Base-by-base conservation (phyloP, 1,140 invertebrate species). In the Eulimnadia texana region DNA sequence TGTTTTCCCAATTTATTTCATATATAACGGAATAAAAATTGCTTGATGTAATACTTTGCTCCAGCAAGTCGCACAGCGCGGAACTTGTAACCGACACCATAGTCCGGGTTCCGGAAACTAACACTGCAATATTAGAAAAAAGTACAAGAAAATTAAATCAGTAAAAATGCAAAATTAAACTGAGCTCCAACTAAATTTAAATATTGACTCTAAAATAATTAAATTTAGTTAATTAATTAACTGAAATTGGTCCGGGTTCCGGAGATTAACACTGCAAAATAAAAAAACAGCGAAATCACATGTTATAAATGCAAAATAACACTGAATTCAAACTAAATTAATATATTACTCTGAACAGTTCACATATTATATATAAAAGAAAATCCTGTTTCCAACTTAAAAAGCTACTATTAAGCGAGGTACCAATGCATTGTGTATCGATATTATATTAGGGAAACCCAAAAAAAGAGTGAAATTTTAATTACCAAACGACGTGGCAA, bases 21-120 rank as follows among this genome's bases (percentile, higher is more conserved):
- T 53, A 19, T 28, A 52, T 53, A 3, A 55, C 28, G 50, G 28
- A 9, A 33, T 49, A 50, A 16, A 42, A 42, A 42, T 50, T 50
- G n/a, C 20, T 11, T 19, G 55, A 62, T 25, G 23, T 60, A 60
- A 70, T 71, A 79, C 78, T 68, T 69, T 54, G 80, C 81, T 33
- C 73, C 74, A 50, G 81, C 73, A 42, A 96, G 74, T 49, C 81
- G 76, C 42, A 74, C 79, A 13, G 93, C 86, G 20, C 84, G 82
- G 73, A 92, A 96, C 13, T 91, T 76, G 69, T 81, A 89, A 65
- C 82, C 82, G 1, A 76, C 76, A 0, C 78, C 73, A 75, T 86
- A 42, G 6, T 42, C 33, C 33, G 33, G 33, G 16, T 42, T 91
- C 67, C 73, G 78, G 69, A 79, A 65, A 63, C 66, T 66, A 65